phyloP scores from a whole-genome alignment of 2,113 vertebrate genomes.

The Bubalus kerabau region DNA sequence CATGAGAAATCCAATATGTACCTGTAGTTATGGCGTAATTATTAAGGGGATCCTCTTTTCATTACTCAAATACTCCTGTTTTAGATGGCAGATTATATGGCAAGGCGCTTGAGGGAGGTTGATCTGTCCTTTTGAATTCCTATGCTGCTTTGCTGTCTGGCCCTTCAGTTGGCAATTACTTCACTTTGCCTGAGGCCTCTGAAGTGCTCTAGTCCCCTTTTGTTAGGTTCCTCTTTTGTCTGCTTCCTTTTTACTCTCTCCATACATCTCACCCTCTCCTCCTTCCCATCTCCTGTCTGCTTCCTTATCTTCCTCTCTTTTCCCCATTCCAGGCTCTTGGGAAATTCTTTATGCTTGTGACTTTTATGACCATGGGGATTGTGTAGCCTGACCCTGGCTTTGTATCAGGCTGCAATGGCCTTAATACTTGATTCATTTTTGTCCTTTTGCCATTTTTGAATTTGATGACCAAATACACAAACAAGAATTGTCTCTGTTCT shows the following conservation, averaged over 20 bases:
- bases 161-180: not conserved
- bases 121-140: conserved; percentile 6
- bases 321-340: not conserved
- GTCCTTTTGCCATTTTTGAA: conserved; percentile 51
- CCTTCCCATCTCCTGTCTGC: not conserved
- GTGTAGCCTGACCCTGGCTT: not conserved
- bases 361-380: not conserved
- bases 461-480: conserved; percentile 48
- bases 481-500: not conserved
- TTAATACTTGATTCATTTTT: not conserved
- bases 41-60: not conserved
- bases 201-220: not conserved
- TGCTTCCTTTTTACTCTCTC: not conserved
- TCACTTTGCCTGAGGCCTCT: not conserved
- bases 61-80: not conserved
- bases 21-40: not conserved
- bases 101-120: not conserved
- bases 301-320: not conserved
- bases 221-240: not conserved
- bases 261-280: not conserved
- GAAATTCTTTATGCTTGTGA: not conserved
- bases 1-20: not conserved
- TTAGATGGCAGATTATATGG: not conserved
- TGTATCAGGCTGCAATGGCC: not conserved
- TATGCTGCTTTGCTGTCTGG: not conserved